Evolutionary conservation across 2,797 vertebrate genomes (phyloP).

Genomic region (Borostomias antarcticus): DNA sequence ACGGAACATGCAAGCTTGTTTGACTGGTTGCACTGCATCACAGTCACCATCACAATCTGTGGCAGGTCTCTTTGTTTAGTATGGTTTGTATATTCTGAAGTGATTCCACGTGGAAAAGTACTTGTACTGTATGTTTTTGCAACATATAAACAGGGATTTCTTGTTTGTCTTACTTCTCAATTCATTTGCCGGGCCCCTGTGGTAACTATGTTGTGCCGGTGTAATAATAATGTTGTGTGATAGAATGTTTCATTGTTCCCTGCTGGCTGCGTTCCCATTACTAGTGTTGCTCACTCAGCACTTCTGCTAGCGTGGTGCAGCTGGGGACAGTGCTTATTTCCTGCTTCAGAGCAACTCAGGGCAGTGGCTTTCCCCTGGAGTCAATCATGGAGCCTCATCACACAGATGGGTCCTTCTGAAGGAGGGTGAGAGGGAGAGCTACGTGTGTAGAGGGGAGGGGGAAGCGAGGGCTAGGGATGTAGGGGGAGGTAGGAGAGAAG

Average conservation of each 20-base stretch:
- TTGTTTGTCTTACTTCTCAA: too few species aligned
- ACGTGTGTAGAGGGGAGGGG: neutral
- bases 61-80: too few species aligned
- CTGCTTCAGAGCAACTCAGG: constrained; percentile 24
- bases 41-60: too few species aligned
- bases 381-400: constrained; percentile 14
- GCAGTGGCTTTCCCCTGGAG: constrained; percentile 31
- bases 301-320: constrained; percentile 8
- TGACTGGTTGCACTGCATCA: neutral
- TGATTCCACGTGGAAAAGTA: too few species aligned
- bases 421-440: neutral
- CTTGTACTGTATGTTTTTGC: too few species aligned
- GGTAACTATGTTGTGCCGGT: too few species aligned
- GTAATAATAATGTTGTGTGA: too few species aligned
- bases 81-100: too few species aligned
- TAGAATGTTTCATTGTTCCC: neutral
- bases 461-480: neutral
- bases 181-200: too few species aligned
- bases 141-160: too few species aligned
- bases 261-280: too few species aligned
- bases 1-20: neutral
- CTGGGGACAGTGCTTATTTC: constrained; percentile 27
- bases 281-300: constrained; percentile 31
- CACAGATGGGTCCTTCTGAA: constrained; percentile 23
- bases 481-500: too few species aligned